Base-by-base conservation (phyloP, 2,797 vertebrate genomes). In the Betta splendens region DNA sequence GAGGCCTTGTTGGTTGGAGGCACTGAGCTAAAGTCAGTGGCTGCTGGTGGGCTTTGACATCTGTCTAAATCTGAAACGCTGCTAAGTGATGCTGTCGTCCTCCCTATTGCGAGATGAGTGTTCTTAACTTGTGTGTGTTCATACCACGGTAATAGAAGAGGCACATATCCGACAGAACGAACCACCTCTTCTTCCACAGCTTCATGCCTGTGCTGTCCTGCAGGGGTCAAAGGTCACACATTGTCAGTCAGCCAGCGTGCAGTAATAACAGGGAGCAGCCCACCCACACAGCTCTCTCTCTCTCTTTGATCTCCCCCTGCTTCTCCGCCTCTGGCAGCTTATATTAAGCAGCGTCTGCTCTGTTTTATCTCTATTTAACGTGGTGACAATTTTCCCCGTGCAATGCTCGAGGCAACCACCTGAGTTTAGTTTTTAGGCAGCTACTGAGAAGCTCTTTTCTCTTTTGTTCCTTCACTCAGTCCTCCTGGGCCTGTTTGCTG, bases 181-280 rank as follows among this genome's bases (percentile, higher is more conserved):
- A 99, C 97, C 97, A 99, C 31, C 97, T 89, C 65, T 98, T 98
- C 92, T 98, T 98, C 97, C 97, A 99, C 29, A 99, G 87, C 87
- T 97, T 99, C 97, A 99, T 99, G 31, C 97, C 97, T 2, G 95
- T 94, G 59, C 97, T 99, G 75, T 98, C 97, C 97, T 99, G 85
- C 47, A 80, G 20, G 45, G 35, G 71, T 70, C 40, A 84, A 52
- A 85, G 45, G 46, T 51, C 36, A 77, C 17, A 72, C 29, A 31
- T 12, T 7, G 11, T 69, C 9, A 57, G 28, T 38, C 15, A 48
- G 12, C 46, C 21, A 44, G 4, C 52, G n/a, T 44, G 0, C 3
- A 42, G 22, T 47, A 17, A 49, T 53, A 28, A 57, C 0, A 21
- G 51, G 39, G n/a, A 48, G 48, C 6, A 31, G 52, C 20, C 44